Percentiles rank a stretch among this genome's conserved stretches.
Conservation (phyloP, 1,140 invertebrate species). For the Theocolax elegans region DNA sequence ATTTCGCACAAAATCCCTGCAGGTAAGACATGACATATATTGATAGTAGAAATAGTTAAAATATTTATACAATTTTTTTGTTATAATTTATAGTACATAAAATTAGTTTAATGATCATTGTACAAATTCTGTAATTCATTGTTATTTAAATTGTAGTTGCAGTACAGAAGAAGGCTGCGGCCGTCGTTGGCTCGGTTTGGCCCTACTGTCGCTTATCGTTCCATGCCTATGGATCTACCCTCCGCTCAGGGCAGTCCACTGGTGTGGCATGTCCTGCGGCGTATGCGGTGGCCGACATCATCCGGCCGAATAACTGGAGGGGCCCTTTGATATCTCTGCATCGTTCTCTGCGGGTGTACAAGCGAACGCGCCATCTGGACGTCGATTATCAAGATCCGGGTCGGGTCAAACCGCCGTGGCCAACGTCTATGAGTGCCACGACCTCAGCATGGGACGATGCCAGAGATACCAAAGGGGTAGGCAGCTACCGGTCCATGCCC, state of each 20-base stretch:
- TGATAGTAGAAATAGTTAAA: no score
- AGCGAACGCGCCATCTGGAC: not conserved
- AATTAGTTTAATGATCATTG: not conserved
- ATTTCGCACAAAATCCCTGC: slow-evolving; percentile 84
- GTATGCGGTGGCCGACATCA: slow-evolving; percentile 87
- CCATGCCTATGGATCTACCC: slow-evolving; percentile 95
- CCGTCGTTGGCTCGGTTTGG: slow-evolving; percentile 83
- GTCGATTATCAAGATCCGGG: slow-evolving; percentile 4
- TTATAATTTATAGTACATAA: not conserved
- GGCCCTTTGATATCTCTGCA: slow-evolving; percentile 65
- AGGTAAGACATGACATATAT: slow-evolving; percentile 60
- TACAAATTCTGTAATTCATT: not conserved
- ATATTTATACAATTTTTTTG: not conserved
- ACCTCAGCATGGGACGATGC: slow-evolving; percentile 60
- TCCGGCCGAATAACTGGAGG: slow-evolving; percentile 70
- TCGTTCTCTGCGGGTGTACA: slow-evolving; percentile 58
- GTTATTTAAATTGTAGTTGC: slow-evolving; percentile 67
- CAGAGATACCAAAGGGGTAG: slow-evolving; percentile 66
- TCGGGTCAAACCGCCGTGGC: slow-evolving; percentile 45
- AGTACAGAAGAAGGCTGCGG: slow-evolving; percentile 70
- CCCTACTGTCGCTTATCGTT: slow-evolving; percentile 86
- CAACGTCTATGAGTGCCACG: slow-evolving; percentile 64
- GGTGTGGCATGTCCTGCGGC: slow-evolving; percentile 81
- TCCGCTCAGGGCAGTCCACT: slow-evolving; percentile 85
- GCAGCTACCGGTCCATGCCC: slow-evolving; percentile 63